Base-by-base conservation (phyloP, 2,113 vertebrate genomes). In the Toxotes jaculatrix region DNA sequence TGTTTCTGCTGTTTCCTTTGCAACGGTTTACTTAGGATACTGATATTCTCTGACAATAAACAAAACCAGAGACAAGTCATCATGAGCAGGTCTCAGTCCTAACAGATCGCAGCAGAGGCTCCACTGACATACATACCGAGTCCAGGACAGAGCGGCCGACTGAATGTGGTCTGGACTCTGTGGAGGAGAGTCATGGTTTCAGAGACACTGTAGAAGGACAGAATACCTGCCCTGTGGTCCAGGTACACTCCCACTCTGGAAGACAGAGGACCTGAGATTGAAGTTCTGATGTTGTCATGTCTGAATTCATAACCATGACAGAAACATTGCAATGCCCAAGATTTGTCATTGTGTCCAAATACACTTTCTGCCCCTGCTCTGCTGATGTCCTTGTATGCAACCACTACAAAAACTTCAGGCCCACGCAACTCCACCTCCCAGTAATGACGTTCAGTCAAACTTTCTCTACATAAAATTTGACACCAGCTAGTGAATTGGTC, bases 151-250 rank as follows among this genome's bases (percentile, higher is more conserved):
- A 84, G 45, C 0, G 75, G 79, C 74, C 63, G 56, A 59, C 47
- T 74, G 73, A 86, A 85, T 6, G 32, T 57, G 67, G 74, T 81
- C 38, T 74, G 68, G 57, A 77, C 62, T 51, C 62, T 77, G 84
- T 77, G 49, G 49, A 86, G 62, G 19, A 77, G n/a, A n/a, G n/a
- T n/a, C n/a, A n/a, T n/a, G n/a, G n/a, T n/a, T n/a, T n/a, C n/a
- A n/a, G n/a, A n/a, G 47, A 85, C 0, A 7, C 61, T 49, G 67
- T 81, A 77, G 32, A 78, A 82, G 23, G 38, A 57, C 32, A 82
- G 49, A 45, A 57, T 3, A 3, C 72, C 72, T 31, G 57, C 72
- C 0, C 16, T 47, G 64, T 56, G 59, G 13, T 82, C 80, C 66
- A 82, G 73, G 51, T 71, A 64, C 49, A 82, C 73, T 31, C 74